Conservation (phyloP, 2,888 invertebrate species). For the Phortica magna region DNA sequence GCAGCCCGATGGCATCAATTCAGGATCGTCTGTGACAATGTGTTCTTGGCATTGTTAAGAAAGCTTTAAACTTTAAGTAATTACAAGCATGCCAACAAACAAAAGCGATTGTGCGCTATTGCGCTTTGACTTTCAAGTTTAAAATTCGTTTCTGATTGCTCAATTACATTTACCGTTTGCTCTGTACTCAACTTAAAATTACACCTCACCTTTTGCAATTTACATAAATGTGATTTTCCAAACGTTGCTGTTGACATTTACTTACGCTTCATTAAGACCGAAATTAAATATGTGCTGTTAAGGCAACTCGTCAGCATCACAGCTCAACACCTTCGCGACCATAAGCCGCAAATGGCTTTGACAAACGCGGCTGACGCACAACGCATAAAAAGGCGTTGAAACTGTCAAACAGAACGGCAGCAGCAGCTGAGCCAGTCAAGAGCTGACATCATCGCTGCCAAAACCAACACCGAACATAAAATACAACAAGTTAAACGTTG, state of each 20-base stretch:
- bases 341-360: conserved; percentile 26
- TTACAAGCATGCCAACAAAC: too few relatives aligned
- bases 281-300: not conserved
- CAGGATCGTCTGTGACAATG: conserved; percentile 28
- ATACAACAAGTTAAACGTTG: too few relatives aligned
- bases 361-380: not conserved
- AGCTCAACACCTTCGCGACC: not conserved
- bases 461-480: too few relatives aligned
- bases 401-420: not conserved
- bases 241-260: too few relatives aligned
- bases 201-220: not conserved
- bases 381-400: not conserved
- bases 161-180: too few relatives aligned
- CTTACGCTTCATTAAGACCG: not conserved
- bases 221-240: too few relatives aligned
- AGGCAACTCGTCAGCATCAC: not conserved
- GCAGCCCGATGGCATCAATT: conserved; percentile 37
- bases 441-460: too few relatives aligned
- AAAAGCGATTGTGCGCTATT: too few relatives aligned
- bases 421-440: not conserved
- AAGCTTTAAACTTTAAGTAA: too few relatives aligned
- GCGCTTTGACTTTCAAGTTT: too few relatives aligned
- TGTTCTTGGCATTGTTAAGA: not conserved
- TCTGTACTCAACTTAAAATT: not conserved
- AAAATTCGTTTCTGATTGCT: too few relatives aligned